A percentile compares a stretch with the other conserved stretches of the same genome.
Evolutionary conservation across 2,113 vertebrate species (phyloP).

Genomic region (Terrapene triunguis): DNA sequence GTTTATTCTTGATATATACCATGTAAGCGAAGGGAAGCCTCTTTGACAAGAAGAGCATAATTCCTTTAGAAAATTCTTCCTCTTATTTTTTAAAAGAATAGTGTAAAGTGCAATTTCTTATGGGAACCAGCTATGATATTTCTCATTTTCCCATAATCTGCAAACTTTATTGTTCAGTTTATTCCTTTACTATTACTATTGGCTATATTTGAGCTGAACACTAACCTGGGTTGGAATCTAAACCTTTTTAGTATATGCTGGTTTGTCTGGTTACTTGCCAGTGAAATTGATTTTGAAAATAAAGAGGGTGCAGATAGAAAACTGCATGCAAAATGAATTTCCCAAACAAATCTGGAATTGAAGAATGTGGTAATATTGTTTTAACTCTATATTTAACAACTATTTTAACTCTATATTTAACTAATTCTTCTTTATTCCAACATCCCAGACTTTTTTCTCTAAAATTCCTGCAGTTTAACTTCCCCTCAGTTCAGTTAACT

Average conservation of each 20-base stretch:
- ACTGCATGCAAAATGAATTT: neutral
- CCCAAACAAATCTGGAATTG: neutral
- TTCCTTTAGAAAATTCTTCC: conserved; percentile 44
- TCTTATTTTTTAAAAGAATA: neutral
- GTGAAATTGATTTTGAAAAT: conserved; percentile 21
- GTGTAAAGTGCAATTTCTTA: conserved; percentile 32
- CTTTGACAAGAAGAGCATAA: neutral
- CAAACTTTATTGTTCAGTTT: conserved; percentile 19
- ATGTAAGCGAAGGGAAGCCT: neutral
- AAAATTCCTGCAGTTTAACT: neutral
- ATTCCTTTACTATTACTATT: conserved; percentile 53
- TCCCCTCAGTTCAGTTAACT: neutral
- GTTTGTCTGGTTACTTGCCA: neutral
- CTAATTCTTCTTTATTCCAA: neutral
- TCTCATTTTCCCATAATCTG: conserved; percentile 34
- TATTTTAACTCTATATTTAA: neutral
- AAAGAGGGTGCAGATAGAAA: neutral
- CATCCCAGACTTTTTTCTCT: neutral
- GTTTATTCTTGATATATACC: conserved; percentile 22
- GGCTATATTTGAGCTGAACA: conserved; percentile 12
- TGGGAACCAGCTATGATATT: neutral
- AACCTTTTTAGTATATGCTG: neutral
- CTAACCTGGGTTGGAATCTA: neutral
- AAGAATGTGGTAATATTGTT: neutral
- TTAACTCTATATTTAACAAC: neutral